Percentiles rank a stretch among this genome's conserved stretches.
Conservation (phyloP, 1,140 invertebrate species). For the Stegodyphus dumicola region DNA sequence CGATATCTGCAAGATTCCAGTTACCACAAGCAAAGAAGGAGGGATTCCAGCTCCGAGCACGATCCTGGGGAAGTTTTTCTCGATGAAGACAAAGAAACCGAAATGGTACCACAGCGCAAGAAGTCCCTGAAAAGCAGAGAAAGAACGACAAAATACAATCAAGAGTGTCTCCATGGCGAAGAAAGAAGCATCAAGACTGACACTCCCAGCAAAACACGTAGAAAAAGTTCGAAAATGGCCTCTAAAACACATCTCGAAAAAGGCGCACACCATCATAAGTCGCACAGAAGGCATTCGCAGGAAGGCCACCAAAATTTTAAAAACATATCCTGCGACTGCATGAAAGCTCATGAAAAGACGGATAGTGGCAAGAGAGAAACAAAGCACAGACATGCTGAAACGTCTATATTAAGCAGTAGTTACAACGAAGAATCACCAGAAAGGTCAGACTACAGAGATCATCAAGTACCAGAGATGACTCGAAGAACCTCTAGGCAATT, state of each 20-base stretch:
- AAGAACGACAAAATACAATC: too few relatives aligned
- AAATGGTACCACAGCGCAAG: too few relatives aligned
- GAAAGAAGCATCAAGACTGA: too few relatives aligned
- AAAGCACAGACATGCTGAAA: not conserved
- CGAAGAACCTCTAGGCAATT: conserved; percentile 24
- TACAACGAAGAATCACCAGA: conserved; percentile 13
- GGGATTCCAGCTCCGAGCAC: not conserved
- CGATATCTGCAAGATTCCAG: not conserved
- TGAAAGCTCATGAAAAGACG: not conserved
- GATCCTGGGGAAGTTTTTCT: too few relatives aligned
- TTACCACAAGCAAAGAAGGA: conserved; percentile 10
- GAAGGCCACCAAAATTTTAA: not conserved
- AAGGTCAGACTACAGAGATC: not conserved
- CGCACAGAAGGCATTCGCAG: too few relatives aligned
- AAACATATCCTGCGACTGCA: not conserved
- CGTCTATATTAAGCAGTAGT: not conserved
- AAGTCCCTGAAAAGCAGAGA: too few relatives aligned
- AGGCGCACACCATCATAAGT: not conserved
- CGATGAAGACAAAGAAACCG: too few relatives aligned
- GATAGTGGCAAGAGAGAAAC: not conserved
- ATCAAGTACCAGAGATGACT: not conserved
- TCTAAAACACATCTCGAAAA: not conserved
- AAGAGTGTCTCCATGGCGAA: too few relatives aligned
- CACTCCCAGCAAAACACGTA: too few relatives aligned
- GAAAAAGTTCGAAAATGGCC: not conserved